These are phyloP conservation scores for Netelia virgata DNA, from an alignment of 2,888 invertebrate genomes.

Conservation along the genomic window DNA sequence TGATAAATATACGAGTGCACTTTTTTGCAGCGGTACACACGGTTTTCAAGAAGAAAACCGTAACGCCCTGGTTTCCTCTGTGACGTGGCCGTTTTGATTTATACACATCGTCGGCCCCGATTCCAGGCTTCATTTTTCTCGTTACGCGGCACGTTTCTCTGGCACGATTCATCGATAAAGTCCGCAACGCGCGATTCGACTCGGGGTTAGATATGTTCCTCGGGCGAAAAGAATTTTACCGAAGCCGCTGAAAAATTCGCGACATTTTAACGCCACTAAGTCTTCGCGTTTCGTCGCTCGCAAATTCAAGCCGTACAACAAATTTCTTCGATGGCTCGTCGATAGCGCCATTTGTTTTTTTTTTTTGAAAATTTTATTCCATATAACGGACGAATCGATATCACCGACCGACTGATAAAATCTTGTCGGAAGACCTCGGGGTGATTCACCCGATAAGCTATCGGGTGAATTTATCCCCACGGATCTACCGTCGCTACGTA, in stretches of 20 bases:
- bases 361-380: too few relatives aligned
- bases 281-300: too few relatives aligned
- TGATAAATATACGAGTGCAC: background rate
- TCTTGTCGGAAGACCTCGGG: constrained; percentile 32
- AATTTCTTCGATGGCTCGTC: too few relatives aligned
- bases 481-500: constrained; percentile 46
- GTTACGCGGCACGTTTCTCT: background rate
- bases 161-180: too few relatives aligned
- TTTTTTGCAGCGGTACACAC: background rate
- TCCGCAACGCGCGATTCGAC: background rate
- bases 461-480: constrained; percentile 31
- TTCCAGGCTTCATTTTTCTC: too few relatives aligned
- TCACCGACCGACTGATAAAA: constrained; percentile 35
- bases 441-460: constrained; percentile 57
- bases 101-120: background rate
- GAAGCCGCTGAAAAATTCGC: background rate
- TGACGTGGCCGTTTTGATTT: background rate
- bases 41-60: background rate
- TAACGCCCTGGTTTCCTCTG: background rate
- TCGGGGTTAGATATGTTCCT: background rate
- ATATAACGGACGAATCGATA: too few relatives aligned
- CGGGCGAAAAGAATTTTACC: background rate
- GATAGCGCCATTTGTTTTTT: too few relatives aligned
- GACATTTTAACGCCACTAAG: background rate
- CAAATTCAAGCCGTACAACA: too few relatives aligned